Conservation (phyloP, 1,140 invertebrate species). For the Protaetia brevitarsis region DNA sequence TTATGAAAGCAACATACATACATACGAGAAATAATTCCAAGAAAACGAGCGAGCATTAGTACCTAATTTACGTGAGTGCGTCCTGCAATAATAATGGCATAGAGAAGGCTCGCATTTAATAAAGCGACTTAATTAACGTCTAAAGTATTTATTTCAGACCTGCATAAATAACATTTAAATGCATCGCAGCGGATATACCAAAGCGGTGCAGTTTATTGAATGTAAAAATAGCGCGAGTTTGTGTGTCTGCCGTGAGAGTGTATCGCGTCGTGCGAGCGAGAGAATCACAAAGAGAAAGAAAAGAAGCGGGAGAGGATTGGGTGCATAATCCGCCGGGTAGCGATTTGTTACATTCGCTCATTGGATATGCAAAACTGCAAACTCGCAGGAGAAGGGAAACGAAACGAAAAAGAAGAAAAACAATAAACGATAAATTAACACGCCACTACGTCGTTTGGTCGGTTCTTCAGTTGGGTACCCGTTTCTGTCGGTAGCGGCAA, state of each 20-base stretch:
- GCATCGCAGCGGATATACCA: slow-evolving; percentile 11
- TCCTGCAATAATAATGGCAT: slow-evolving; percentile 16
- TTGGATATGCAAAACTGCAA: slow-evolving; percentile 23
- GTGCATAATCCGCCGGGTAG: slow-evolving; percentile 18
- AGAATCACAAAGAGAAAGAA: background rate
- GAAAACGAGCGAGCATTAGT: slow-evolving; percentile 1
- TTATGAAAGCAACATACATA: background rate
- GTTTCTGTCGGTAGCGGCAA: slow-evolving; percentile 15
- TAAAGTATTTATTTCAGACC: slow-evolving; percentile 21
- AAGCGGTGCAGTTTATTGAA: slow-evolving; percentile 20
- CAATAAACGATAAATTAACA: slow-evolving; percentile 22
- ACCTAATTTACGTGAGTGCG: slow-evolving; percentile 10
- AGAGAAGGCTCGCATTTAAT: slow-evolving; percentile 8
- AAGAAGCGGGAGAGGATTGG: slow-evolving; percentile 11
- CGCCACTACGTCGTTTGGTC: background rate
- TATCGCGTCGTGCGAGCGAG: background rate
- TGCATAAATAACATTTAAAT: slow-evolving; percentile 22
- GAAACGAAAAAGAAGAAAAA: slow-evolving; percentile 19
- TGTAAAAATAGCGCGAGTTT: slow-evolving; percentile 19
- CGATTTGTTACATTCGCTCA: slow-evolving; percentile 23
- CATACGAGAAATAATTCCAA: background rate
- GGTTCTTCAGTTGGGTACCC: background rate
- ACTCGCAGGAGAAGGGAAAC: slow-evolving; percentile 16
- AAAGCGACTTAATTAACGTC: slow-evolving; percentile 21
- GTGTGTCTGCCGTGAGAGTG: background rate